Evolutionary conservation across 2,888 invertebrate species (phyloP).

Genomic region (Dendrolimus houi): DNA sequence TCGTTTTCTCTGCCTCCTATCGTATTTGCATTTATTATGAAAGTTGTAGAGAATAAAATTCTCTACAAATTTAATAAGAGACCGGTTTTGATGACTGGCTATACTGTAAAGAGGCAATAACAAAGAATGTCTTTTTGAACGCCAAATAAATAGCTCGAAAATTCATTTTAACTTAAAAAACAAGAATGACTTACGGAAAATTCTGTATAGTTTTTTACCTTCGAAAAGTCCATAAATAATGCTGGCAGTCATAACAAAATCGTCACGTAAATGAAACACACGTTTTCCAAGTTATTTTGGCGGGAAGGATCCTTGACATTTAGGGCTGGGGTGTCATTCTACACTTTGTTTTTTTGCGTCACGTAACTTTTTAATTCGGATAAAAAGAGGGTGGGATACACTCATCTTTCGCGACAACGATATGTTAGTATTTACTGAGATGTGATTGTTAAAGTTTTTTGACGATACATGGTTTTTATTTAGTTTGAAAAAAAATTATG

Average conservation of each 20-base stretch:
- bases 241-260: slow-evolving; percentile 65
- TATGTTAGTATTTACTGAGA: slow-evolving; percentile 50
- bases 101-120: no score
- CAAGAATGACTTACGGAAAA: neutral
- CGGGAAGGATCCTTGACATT: neutral
- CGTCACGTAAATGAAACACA: slow-evolving; percentile 70
- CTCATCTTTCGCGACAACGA: slow-evolving; percentile 65
- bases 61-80: no score
- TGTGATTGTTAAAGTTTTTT: slow-evolving; percentile 38
- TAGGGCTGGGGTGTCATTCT: slow-evolving; percentile 27
- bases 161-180: neutral
- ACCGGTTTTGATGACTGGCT: no score
- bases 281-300: slow-evolving; percentile 52
- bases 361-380: slow-evolving; percentile 49
- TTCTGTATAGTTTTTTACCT: neutral
- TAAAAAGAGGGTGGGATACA: slow-evolving; percentile 54
- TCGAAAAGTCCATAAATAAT: slow-evolving; percentile 44
- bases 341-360: slow-evolving; percentile 4
- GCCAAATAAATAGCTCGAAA: no score
- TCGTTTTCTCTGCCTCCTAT: no score
- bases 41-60: no score
- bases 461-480: no score
- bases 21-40: no score
- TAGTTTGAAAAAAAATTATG: no score
- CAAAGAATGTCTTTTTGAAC: no score